Percentiles rank a stretch among this genome's conserved stretches.
phyloP scores from a whole-genome alignment of 2,888 invertebrate genomes.

The Aporophyla nigra region DNA sequence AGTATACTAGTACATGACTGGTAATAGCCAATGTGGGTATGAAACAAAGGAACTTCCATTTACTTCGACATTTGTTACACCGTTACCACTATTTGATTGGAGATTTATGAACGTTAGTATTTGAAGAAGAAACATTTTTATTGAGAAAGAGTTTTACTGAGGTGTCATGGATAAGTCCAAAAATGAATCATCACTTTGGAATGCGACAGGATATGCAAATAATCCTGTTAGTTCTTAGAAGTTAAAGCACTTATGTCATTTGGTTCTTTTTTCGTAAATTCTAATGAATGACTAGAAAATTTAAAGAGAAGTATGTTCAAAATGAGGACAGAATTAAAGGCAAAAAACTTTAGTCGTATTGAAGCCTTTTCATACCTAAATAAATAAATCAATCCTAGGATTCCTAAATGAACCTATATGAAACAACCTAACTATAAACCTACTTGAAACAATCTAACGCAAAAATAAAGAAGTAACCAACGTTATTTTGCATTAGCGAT shows the following conservation, averaged over 20 bases:
- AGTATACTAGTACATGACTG: constrained; percentile 59
- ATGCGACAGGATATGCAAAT: constrained; percentile 11
- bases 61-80: constrained; percentile 68
- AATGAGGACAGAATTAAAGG: neutral
- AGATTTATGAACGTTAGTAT: constrained; percentile 26
- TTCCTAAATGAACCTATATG: too few species aligned
- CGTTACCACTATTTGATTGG: constrained; percentile 55
- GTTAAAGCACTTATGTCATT: neutral
- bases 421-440: too few species aligned
- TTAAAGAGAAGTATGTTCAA: neutral
- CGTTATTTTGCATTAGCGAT: neutral
- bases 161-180: neutral
- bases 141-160: neutral
- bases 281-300: neutral
- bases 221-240: neutral
- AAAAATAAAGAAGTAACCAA: constrained; percentile 1
- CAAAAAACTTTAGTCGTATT: neutral
- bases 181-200: neutral
- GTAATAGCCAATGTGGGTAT: constrained; percentile 67
- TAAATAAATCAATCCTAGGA: too few species aligned
- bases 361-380: neutral
- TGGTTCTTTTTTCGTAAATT: neutral
- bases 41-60: constrained; percentile 75
- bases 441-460: too few species aligned
- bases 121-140: constrained; percentile 6